phyloP scores from a whole-genome alignment of 2,797 vertebrate genomes.

The Muscicapa comitata region DNA sequence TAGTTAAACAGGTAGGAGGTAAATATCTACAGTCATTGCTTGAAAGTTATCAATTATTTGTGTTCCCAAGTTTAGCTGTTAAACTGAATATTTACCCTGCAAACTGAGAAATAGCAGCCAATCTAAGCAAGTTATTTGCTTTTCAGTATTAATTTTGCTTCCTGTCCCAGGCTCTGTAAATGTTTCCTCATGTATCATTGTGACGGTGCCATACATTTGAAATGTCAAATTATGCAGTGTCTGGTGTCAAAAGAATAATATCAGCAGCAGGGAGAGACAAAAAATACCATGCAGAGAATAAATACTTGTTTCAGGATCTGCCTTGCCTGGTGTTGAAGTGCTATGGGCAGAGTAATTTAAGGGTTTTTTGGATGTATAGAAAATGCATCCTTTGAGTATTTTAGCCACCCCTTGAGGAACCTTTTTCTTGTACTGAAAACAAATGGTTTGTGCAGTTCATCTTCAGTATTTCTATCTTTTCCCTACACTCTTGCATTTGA shows the following conservation, averaged over 20 bases:
- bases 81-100: neutral
- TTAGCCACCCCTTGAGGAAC: neutral
- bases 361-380: neutral
- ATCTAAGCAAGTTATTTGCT: neutral
- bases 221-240: conserved; percentile 39
- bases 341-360: neutral
- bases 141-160: conserved; percentile 22
- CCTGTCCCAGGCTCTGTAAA: conserved; percentile 26
- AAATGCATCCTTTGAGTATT: neutral
- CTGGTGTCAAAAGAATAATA: conserved; percentile 16
- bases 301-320: neutral
- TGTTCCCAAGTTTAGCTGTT: neutral
- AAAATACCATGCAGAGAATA: neutral
- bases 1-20: neutral
- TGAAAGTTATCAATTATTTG: neutral
- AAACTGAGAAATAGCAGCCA: conserved; percentile 3
- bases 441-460: neutral
- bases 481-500: neutral
- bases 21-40: neutral
- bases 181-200: conserved; percentile 39
- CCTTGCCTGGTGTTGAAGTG: neutral
- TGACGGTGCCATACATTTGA: conserved; percentile 25
- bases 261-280: neutral
- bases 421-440: neutral
- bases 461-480: neutral